These are phyloP conservation scores for Sparidentex hasta DNA, from an alignment of 2,797 vertebrate genomes.

Conservation along the genomic window DNA sequence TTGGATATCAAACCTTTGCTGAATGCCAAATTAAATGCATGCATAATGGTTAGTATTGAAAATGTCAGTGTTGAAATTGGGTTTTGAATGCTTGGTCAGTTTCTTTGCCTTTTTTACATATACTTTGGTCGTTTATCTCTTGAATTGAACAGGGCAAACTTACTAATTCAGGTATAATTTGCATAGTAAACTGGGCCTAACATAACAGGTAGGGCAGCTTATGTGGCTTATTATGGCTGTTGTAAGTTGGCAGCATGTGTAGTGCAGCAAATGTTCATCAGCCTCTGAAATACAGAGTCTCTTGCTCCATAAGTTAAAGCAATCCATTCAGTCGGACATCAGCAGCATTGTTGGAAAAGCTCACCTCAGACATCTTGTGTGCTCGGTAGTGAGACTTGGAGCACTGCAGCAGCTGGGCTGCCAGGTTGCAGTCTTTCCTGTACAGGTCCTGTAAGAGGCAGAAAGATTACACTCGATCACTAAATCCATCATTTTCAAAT, in stretches of 20 bases:
- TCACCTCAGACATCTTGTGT: slow-evolving; percentile 96
- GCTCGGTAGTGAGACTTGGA: slow-evolving; percentile 94
- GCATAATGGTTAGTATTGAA: neutral
- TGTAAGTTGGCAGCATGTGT: too few relatives aligned
- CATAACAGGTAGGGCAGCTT: neutral
- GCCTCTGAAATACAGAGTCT: too few relatives aligned
- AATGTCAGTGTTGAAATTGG: neutral
- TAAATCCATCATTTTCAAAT: slow-evolving; percentile 7
- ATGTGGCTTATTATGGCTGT: neutral
- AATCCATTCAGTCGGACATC: neutral
- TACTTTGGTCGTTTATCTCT: neutral
- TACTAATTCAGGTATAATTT: too few relatives aligned
- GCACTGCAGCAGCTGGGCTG: slow-evolving; percentile 95
- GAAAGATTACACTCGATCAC: slow-evolving; percentile 38
- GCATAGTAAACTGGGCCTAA: too few relatives aligned
- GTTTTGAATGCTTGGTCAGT: neutral
- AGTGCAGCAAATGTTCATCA: too few relatives aligned
- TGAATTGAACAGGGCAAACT: neutral
- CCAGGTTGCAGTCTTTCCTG: slow-evolving; percentile 97
- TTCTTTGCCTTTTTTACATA: neutral
- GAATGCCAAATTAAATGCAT: neutral
- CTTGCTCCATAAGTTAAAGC: too few relatives aligned
- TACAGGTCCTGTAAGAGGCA: slow-evolving; percentile 90
- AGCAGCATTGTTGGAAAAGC: slow-evolving; percentile 13
- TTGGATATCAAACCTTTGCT: neutral